Conservation (phyloP, 1,140 invertebrate genomes). For the Cheumatopsyche charites region DNA sequence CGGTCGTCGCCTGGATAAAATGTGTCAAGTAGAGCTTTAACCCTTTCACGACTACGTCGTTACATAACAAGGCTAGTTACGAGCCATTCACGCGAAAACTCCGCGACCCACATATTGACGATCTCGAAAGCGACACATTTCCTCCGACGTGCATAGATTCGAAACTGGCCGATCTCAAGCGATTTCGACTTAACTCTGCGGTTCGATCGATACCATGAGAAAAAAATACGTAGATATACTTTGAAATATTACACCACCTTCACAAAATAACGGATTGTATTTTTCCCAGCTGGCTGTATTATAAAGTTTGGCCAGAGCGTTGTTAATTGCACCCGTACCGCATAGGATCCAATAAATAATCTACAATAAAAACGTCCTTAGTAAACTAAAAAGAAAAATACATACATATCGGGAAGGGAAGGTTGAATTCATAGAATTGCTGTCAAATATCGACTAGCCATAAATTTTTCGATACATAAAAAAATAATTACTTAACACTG, state of each 20-base stretch:
- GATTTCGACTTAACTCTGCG: background rate
- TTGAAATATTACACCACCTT: conserved; percentile 29
- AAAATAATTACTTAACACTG: conserved; percentile 43
- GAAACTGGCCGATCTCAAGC: no score
- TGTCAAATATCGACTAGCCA: conserved; percentile 38
- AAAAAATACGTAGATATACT: background rate
- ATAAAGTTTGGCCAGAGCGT: conserved; percentile 28
- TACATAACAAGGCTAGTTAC: conserved; percentile 30
- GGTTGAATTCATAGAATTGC: conserved; percentile 16
- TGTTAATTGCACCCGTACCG: conserved; percentile 34
- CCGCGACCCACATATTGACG: no score
- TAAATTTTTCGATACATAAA: conserved; percentile 38
- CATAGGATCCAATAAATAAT: conserved; percentile 34
- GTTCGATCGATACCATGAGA: conserved; percentile 13
- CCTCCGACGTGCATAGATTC: no score
- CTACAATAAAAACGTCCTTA: conserved; percentile 34
- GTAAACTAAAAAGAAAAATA: conserved; percentile 10
- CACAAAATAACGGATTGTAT: conserved; percentile 31
- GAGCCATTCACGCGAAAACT: conserved; percentile 14
- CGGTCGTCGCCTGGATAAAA: conserved; percentile 38
- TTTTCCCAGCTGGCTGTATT: conserved; percentile 17
- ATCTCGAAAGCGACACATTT: no score
- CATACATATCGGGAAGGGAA: background rate
- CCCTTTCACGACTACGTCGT: conserved; percentile 32
- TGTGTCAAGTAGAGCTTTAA: conserved; percentile 46